Evolutionary conservation across 2,797 vertebrate genomes (phyloP), one percentile per base, ranked within the genome.

Genomic region (Sebastes umbrosus): DNA sequence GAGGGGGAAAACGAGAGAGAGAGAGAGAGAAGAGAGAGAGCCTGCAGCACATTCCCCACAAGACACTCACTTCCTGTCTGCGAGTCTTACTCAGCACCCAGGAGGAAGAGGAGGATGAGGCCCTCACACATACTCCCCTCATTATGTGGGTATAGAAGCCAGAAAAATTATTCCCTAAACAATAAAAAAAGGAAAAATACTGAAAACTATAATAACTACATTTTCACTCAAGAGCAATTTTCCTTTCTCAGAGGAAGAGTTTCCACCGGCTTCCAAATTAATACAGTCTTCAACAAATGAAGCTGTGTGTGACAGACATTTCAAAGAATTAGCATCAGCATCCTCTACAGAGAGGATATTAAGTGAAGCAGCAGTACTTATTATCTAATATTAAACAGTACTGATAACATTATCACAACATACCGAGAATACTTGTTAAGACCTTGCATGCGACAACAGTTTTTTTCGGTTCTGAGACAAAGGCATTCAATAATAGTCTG

Each of bases 1-100:
- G 76, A 88, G 72, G 63, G 54, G 58, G 64, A 81, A 81, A 84
- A 73, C 0, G 68, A 78, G 73, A 65, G 70, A 54, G 68, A 78
- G 73, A 65, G 70, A 54, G 55, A 74, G 64, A 55, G 66, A 72
- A 64, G 62, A 66, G 73, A 79, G 85, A 86, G 78, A 83, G 91
- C 90, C 93, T 92, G 83, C 84, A 94, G 92, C 91, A 91, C 93
- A 95, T 95, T 95, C 93, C 93, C 92, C 89, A 86, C 72, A 92
- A 90, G 88, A 93, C 91, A 83, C 79, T 93, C 93, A 94, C 94
- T 96, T 96, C 95, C 95, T 95, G 94, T 93, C 92, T 91, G 80
- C 31, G 74, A 88, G 85, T 84, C 93, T 94, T 93, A 94, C 92
- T 94, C 93, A 91, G 92, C 94, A 94, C 82, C 75, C 82, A 75